phyloP scores from a whole-genome alignment of 92 coral and sea anemone species.

The Nematostella vectensis region DNA sequence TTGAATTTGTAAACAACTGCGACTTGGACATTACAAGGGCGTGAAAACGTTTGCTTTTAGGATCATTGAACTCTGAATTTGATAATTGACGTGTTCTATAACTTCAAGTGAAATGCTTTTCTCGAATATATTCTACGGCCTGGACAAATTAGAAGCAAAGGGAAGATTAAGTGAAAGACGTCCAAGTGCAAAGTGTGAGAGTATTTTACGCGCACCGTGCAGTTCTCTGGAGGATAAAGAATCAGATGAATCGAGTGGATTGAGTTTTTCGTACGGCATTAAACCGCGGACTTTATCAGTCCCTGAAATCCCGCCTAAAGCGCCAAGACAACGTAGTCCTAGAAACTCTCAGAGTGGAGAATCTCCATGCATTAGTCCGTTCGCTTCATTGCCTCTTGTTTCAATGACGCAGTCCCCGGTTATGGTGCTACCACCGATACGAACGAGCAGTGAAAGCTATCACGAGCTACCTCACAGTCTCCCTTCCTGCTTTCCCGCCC shows the following conservation, averaged over 20 bases:
- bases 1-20: too few species aligned
- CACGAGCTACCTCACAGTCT: not conserved
- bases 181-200: not conserved
- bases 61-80: too few species aligned
- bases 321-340: not conserved
- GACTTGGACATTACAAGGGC: too few species aligned
- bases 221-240: not conserved
- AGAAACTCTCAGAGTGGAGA: not conserved
- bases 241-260: not conserved
- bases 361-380: not conserved
- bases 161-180: not conserved
- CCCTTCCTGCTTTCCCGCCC: not conserved
- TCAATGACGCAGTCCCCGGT: not conserved
- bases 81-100: too few species aligned
- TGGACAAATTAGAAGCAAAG: not conserved
- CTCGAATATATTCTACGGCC: not conserved
- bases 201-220: not conserved
- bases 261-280: not conserved
- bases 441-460: not conserved
- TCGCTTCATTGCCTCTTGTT: not conserved
- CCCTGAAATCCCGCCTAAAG: not conserved
- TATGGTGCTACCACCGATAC: not conserved
- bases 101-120: not conserved
- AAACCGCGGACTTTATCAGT: not conserved
- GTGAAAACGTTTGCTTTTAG: too few species aligned